Base-by-base conservation (phyloP, 2,888 invertebrate genomes). In the Zhuqinia jingwanae region DNA sequence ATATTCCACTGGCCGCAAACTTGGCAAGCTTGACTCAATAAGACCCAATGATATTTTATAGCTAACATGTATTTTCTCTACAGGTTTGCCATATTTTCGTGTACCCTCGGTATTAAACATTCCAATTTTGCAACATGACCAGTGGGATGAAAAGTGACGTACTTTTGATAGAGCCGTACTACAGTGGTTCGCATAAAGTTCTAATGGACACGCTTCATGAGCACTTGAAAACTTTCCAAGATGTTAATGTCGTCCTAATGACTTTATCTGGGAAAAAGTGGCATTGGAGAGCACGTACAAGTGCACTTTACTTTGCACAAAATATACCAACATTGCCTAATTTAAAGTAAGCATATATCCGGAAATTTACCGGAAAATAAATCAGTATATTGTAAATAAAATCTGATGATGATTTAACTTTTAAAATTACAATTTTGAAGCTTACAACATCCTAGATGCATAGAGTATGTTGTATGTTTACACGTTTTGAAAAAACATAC, bases 221-320 rank as follows among this genome's bases (percentile, higher is more conserved):
- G 20, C 85, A 89, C 17, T 70, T 89, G 25, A 88, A 77, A 80
- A 73, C 42, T 17, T 27, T 87, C 13, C 84, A 78, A 8, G 76
- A 76, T 70, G 68, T 87, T 10, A 73, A 87, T 20, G 89, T 89
- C 0, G 73, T 88, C 10, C 81, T 95, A 11, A 92, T 94, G 36
- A 94, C 94, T 60, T 92, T 96, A 91, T 93, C 95, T 0, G 95
- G 95, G 8, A 96, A 95, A 91, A 96, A 96, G 92, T 96, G 96
- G 96, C 96, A 95, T 90, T 96, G 96, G 96, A 92, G 95, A 82
- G 95, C 96, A 0, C 92, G 96, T 70, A 95, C 95, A 17, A 94
- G 95, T 22, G 95, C 95, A 0, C 92, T 96, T 0, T 93, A 94
- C 90, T 93, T 96, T 88, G 94, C 94, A 0, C 94, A 94, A 91